Evolutionary conservation across 1,140 invertebrate species (phyloP).

Genomic region (Metaphire vulgaris): DNA sequence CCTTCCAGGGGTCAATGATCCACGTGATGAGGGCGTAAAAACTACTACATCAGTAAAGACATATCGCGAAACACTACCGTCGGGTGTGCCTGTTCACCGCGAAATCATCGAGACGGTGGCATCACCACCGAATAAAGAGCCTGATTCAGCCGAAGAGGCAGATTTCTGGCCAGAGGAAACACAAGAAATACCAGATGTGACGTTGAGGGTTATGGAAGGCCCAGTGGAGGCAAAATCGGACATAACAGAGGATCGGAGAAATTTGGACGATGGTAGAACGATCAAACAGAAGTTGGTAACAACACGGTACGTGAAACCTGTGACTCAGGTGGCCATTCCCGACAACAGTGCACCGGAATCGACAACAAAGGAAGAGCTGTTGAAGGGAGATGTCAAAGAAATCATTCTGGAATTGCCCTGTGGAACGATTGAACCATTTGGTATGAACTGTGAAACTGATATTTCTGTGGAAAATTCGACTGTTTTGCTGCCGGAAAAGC

Average conservation of each 20-base stretch:
- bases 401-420: background rate
- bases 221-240: background rate
- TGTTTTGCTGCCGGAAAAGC: background rate
- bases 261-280: background rate
- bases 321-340: background rate
- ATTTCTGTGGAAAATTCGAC: background rate
- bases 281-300: background rate
- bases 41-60: background rate
- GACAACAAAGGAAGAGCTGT: background rate
- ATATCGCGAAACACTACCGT: background rate
- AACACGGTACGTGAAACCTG: background rate
- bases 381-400: background rate
- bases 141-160: background rate
- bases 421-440: background rate
- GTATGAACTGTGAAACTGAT: background rate
- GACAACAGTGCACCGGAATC: background rate
- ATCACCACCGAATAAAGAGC: too few species aligned
- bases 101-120: constrained; percentile 5
- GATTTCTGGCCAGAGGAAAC: background rate
- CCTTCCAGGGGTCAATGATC: constrained; percentile 18
- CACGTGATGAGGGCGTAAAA: background rate
- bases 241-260: background rate
- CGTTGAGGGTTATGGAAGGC: background rate
- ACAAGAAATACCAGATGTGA: background rate
- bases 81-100: background rate